Evolutionary conservation across 2,113 vertebrate species (phyloP), one percentile per base, ranked within the genome.

Genomic region (Caloenas nicobarica): DNA sequence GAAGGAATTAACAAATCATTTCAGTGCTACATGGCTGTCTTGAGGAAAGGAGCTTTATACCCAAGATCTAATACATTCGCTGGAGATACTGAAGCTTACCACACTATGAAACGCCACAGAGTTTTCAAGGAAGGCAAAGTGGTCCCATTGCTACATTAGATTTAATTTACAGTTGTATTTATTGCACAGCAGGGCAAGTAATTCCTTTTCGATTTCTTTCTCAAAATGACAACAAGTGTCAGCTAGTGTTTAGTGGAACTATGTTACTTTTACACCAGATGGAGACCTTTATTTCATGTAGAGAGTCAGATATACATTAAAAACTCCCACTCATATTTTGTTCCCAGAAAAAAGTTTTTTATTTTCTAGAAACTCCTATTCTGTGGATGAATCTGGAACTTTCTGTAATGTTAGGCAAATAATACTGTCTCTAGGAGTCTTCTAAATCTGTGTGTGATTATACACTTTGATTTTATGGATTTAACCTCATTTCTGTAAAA

Each of bases 121-220:
- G 64, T 60, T 92, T 93, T 88, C 76, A 74, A 86, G 60, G 76
- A 83, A 89, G 31, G 64, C 40, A 73, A 88, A 90, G 56, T 21
- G 44, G 46, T 79, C 61, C 58, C 81, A 80, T 4, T 86, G 58
- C 58, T 81, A 66, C 29, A 28, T 64, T 80, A 93, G 71, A 86
- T 84, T 50, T 70, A 62, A 93, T 85, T 89, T 81, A 87, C 29
- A 70, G 25, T 77, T 86, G n/a, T 69, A 84, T 86, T 91, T 95
- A 89, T 44, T 85, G 81, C 89, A 77, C 40, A 93, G 66, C 64
- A 76, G 28, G 23, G 12, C 48, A 76, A 84, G 36, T 73, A 4
- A 88, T 42, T 95, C 16, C 25, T 56, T 79, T 92, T 74, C 5
- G 7, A 92, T 61, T 70, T 85, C 58, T 91, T 65, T 85, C 61